phyloP scores from a whole-genome alignment of 2,888 invertebrate genomes.

The Dromius quadrimaculatus region DNA sequence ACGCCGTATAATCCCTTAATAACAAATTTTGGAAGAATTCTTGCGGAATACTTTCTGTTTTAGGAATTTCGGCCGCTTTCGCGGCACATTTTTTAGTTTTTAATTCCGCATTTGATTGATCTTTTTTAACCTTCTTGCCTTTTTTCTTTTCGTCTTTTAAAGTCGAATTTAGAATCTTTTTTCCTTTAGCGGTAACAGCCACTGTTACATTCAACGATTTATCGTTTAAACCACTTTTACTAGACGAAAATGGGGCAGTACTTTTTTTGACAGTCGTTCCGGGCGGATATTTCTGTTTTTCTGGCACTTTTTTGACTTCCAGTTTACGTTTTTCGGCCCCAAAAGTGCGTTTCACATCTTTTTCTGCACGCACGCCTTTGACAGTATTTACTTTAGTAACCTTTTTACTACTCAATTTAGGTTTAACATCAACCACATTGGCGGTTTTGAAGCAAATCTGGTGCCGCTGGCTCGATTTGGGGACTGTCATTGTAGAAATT shows the following conservation, averaged over 20 bases:
- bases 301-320: constrained; percentile 70
- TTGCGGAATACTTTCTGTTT: constrained; percentile 73
- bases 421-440: constrained; percentile 63
- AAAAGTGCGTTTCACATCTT: constrained; percentile 70
- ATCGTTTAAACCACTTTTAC: constrained; percentile 60
- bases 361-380: constrained; percentile 53
- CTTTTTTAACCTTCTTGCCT: constrained; percentile 62
- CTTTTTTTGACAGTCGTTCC: constrained; percentile 66
- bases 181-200: constrained; percentile 63
- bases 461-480: constrained; percentile 64
- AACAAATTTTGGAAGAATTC: constrained; percentile 80
- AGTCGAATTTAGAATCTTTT: constrained; percentile 57
- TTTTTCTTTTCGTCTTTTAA: constrained; percentile 57
- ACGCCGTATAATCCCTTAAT: constrained; percentile 68
- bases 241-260: constrained; percentile 64
- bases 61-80: constrained; percentile 66
- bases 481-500: constrained; percentile 70
- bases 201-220: constrained; percentile 67
- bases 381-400: constrained; percentile 59
- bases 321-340: constrained; percentile 70
- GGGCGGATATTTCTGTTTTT: constrained; percentile 60
- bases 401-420: constrained; percentile 68
- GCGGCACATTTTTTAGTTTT: constrained; percentile 59
- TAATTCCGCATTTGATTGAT: constrained; percentile 62
- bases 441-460: constrained; percentile 68